Evolutionary conservation across 2,797 vertebrate species (phyloP).

Genomic region (Crotalus adamanteus): DNA sequence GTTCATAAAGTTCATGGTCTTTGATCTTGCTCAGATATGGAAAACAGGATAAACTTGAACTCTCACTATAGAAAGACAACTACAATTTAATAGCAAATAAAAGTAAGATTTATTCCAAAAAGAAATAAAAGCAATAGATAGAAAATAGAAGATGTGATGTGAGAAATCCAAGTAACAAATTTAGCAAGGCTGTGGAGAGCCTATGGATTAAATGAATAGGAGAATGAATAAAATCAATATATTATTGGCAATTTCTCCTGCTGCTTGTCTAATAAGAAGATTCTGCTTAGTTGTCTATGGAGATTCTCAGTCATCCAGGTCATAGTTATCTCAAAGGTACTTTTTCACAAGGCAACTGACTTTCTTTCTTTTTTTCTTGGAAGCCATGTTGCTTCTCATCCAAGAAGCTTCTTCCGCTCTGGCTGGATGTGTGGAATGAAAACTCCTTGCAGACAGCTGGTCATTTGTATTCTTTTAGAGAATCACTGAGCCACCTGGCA

Average conservation of each 20-base stretch:
- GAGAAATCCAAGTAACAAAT: neutral
- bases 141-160: neutral
- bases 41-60: neutral
- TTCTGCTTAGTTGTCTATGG: neutral
- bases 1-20: neutral
- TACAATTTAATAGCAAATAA: neutral
- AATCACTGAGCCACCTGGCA: no score
- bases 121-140: neutral
- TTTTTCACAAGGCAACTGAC: no score
- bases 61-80: neutral
- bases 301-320: no score
- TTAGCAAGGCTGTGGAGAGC: neutral
- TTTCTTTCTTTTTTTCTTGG: no score
- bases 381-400: no score
- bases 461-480: no score
- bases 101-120: neutral
- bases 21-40: neutral
- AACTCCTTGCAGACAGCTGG: no score
- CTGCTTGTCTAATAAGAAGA: neutral
- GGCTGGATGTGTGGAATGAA: no score
- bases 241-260: neutral
- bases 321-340: no score
- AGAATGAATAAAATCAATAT: neutral
- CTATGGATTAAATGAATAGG: neutral
- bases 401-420: no score